phyloP scores from a whole-genome alignment of 2,888 invertebrate species.

The Lacanobia wlatinum region DNA sequence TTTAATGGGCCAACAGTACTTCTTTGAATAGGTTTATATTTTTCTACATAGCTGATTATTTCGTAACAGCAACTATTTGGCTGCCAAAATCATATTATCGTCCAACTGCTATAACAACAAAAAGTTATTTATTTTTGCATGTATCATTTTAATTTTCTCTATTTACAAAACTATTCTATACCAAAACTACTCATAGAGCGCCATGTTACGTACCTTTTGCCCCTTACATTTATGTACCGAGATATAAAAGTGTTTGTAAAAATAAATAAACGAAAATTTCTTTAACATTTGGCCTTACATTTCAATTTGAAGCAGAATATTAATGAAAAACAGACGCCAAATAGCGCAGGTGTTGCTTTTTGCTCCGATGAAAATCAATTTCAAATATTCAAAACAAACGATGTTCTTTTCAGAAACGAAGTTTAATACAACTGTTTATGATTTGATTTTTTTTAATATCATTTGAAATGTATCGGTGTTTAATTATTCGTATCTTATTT shows the following conservation, averaged over 20 bases:
- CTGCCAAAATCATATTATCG: not conserved
- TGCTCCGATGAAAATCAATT: conserved; percentile 59
- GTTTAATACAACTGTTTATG: conserved; percentile 27
- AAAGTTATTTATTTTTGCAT: not conserved
- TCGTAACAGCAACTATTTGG: not conserved
- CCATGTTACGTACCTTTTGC: not conserved
- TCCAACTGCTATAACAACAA: not conserved
- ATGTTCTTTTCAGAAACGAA: conserved; percentile 28
- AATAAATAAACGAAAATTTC: conserved; percentile 44
- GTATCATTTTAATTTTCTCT: not conserved
- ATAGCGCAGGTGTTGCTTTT: conserved; percentile 57
- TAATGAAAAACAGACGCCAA: conserved; percentile 60
- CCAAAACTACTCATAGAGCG: not conserved
- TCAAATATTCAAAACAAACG: conserved; percentile 60
- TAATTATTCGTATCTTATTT: not conserved
- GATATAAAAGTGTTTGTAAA: conserved; percentile 19
- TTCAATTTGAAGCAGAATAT: conserved; percentile 55
- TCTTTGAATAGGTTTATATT: not conserved
- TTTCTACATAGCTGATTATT: not conserved
- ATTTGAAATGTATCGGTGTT: not conserved
- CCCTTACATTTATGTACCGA: not conserved
- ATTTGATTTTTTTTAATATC: conserved; percentile 33
- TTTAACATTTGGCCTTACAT: conserved; percentile 38
- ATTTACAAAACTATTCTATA: not conserved
- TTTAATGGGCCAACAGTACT: not conserved